A percentile compares a stretch with the other conserved stretches of the same genome.
These are phyloP conservation scores for Drosophila prolongata DNA, from an alignment of 2,888 invertebrate species.

Conservation along the genomic window DNA sequence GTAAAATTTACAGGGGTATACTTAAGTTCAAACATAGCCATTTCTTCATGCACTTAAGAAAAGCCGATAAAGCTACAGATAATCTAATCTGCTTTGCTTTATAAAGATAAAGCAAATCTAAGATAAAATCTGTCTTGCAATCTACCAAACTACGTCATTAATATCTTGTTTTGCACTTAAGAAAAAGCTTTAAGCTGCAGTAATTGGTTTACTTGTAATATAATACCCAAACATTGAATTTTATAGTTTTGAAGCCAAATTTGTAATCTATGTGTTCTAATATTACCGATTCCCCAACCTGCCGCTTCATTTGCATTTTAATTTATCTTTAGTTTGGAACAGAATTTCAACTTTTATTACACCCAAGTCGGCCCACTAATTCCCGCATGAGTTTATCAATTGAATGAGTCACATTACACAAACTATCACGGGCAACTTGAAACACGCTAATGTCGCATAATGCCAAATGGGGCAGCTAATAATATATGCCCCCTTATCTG, in stretches of 20 bases:
- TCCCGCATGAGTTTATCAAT: conserved; percentile 12
- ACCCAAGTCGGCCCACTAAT: background rate
- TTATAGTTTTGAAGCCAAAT: background rate
- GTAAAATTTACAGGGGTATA: background rate
- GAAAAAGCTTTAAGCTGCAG: background rate
- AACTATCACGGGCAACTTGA: conserved; percentile 16
- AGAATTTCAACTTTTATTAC: background rate
- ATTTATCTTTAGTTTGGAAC: background rate
- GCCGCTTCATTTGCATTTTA: background rate
- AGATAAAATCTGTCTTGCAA: background rate
- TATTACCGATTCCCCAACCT: background rate
- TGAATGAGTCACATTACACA: conserved; percentile 32
- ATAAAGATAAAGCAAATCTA: background rate
- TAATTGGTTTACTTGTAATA: too few species aligned
- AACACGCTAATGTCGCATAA: conserved; percentile 25
- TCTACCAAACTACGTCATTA: background rate
- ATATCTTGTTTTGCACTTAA: background rate
- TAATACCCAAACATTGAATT: background rate
- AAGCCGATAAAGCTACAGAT: conserved; percentile 1
- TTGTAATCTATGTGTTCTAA: too few species aligned
- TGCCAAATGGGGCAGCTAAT: conserved; percentile 42
- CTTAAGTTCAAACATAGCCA: background rate
- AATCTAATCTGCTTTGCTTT: conserved; percentile 9
- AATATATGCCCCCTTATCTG: conserved; percentile 38
- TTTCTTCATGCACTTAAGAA: background rate